A percentile compares a stretch with the other conserved stretches of the same genome.
Conservation (phyloP, 2,113 vertebrate genomes). For the Vombatus ursinus region DNA sequence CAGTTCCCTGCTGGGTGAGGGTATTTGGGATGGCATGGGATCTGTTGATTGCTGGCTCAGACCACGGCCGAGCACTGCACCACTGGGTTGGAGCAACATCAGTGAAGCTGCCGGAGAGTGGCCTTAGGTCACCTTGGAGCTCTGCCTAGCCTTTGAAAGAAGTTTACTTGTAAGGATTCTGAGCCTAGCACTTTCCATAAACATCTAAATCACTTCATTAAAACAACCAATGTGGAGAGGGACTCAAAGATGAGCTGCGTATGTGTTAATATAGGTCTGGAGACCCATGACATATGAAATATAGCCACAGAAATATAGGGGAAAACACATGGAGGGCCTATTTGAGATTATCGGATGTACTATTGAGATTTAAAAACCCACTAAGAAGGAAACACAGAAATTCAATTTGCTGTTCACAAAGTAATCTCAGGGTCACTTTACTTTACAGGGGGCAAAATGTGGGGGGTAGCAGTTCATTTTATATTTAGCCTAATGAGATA, state of each 20-base stretch:
- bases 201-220: constrained; percentile 43
- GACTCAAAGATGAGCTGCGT: constrained; percentile 47
- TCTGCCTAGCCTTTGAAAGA: constrained; percentile 55
- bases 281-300: neutral
- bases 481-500: constrained; percentile 23
- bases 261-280: constrained; percentile 11
- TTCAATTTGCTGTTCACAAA: constrained; percentile 13
- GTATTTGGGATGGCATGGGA: neutral
- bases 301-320: neutral
- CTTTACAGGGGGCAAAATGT: neutral
- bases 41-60: neutral
- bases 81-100: constrained; percentile 1
- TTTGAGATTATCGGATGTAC: neutral
- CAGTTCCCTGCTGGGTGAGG: neutral
- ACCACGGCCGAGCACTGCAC: neutral
- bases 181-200: constrained; percentile 67
- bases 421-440: neutral
- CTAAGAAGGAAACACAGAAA: neutral
- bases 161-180: constrained; percentile 52
- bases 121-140: constrained; percentile 58
- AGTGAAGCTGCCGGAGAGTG: constrained; percentile 23
- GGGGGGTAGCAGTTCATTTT: neutral
- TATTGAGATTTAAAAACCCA: neutral
- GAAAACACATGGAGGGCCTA: neutral
- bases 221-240: constrained; percentile 17